A percentile compares a stretch with the other conserved stretches of the same genome.
Conservation (phyloP, 2,113 vertebrate genomes). For the Bos indicus region DNA sequence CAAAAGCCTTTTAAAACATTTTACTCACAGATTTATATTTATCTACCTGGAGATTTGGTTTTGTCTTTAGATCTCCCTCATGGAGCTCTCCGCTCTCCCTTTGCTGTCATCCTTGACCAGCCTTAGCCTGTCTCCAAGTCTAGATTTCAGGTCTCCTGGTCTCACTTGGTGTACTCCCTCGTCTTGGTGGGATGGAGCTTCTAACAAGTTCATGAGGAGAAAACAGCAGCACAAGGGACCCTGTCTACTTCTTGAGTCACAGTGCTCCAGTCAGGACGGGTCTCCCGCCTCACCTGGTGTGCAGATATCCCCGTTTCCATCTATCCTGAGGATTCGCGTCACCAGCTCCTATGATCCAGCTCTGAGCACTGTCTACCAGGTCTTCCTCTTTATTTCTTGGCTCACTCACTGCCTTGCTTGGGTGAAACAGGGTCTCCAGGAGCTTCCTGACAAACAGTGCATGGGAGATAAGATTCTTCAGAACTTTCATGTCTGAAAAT, state of each 20-base stretch:
- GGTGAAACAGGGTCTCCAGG: not conserved
- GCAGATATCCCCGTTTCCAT: not conserved
- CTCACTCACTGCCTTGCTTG: not conserved
- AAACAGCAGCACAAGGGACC: not conserved
- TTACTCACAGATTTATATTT: not conserved
- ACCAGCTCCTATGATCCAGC: not conserved
- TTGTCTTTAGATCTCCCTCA: not conserved
- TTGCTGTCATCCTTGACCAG: not conserved
- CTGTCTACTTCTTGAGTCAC: not conserved
- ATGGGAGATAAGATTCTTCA: not conserved
- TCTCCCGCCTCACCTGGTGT: not conserved
- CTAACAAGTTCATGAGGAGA: not conserved
- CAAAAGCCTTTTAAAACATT: not conserved
- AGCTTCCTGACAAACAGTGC: not conserved
- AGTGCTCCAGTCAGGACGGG: not conserved
- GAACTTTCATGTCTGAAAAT: not conserved
- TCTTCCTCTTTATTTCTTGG: not conserved
- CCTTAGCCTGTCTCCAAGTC: not conserved
- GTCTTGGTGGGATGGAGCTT: not conserved
- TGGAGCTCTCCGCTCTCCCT: not conserved
- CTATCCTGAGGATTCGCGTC: not conserved
- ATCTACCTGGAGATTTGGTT: not conserved
- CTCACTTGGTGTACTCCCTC: not conserved
- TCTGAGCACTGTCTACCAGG: fast-evolving
- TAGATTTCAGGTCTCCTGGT: not conserved